These are phyloP conservation scores for Adelges cooleyi DNA, from an alignment of 1,140 invertebrate species.

Conservation along the genomic window DNA sequence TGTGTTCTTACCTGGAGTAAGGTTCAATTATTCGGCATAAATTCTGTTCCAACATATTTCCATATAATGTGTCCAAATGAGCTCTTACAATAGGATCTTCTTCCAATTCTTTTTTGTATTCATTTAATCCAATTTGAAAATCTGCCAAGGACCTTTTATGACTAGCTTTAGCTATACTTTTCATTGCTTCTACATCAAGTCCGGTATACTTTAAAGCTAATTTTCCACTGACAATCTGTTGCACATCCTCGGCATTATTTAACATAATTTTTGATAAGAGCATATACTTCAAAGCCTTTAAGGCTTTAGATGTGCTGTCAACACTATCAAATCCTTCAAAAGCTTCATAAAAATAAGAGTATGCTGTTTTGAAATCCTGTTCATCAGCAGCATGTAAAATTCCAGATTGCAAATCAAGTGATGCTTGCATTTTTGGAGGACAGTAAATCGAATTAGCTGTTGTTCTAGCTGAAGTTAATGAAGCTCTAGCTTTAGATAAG, in stretches of 20 bases:
- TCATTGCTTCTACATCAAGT: constrained; percentile 94
- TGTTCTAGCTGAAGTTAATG: constrained; percentile 92
- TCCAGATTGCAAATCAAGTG: constrained; percentile 93
- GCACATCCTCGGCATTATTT: constrained; percentile 89
- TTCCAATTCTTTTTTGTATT: constrained; percentile 80
- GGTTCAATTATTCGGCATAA: constrained; percentile 97
- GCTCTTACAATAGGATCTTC: constrained; percentile 93
- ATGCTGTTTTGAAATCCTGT: constrained; percentile 98
- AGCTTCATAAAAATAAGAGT: constrained; percentile 99
- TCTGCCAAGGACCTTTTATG: constrained; percentile 92
- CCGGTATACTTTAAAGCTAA: constrained; percentile 92
- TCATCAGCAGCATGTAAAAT: constrained; percentile 98
- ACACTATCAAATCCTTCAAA: constrained; percentile 98
- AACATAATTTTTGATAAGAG: constrained; percentile 97
- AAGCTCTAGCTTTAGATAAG: constrained; percentile 90
- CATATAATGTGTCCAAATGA: constrained; percentile 92
- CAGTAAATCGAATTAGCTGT: constrained; percentile 99
- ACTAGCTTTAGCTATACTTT: constrained; percentile 87
- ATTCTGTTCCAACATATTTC: constrained; percentile 98
- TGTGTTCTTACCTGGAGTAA: constrained; percentile 54
- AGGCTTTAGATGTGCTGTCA: constrained; percentile 70
- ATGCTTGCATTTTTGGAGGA: constrained; percentile 93
- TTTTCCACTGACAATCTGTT: constrained; percentile 90
- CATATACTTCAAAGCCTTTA: constrained; percentile 97
- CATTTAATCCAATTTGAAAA: constrained; percentile 77